A percentile compares a stretch with the other conserved stretches of the same genome.
Evolutionary conservation across 2,797 vertebrate species (phyloP).

Genomic region (Xiphophorus birchmanni): DNA sequence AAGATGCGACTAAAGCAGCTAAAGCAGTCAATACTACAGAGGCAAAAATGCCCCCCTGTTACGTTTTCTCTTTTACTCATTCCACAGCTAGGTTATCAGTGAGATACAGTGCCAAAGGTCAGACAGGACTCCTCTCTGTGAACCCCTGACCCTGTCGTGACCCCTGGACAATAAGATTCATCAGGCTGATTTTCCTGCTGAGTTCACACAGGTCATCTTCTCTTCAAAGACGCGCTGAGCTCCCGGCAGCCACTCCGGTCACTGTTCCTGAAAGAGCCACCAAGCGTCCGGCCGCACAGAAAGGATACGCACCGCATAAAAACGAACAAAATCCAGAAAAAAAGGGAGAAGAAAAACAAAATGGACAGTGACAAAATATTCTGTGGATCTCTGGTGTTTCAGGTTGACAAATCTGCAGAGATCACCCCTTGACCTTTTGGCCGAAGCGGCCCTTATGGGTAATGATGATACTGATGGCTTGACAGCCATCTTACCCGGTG

Average conservation of each 20-base stretch:
- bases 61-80: conserved; percentile 59
- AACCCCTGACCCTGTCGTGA: conserved; percentile 69
- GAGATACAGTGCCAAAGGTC: conserved; percentile 60
- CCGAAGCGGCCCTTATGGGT: conserved; percentile 70
- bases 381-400: conserved; percentile 55
- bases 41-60: conserved; percentile 8
- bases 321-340: conserved; percentile 9
- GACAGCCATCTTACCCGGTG: conserved; percentile 74
- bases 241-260: conserved; percentile 33
- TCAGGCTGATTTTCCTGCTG: conserved; percentile 60
- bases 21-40: conserved; percentile 4
- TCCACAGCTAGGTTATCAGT: conserved; percentile 66
- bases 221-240: conserved; percentile 66
- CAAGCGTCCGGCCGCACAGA: conserved; percentile 10
- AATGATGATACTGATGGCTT: conserved; percentile 81
- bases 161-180: conserved; percentile 65
- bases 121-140: conserved; percentile 68
- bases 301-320: not conserved
- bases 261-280: conserved; percentile 46
- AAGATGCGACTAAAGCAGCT: not conserved
- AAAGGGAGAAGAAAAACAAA: not conserved
- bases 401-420: conserved; percentile 68
- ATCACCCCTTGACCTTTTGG: conserved; percentile 76
- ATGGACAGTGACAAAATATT: conserved; percentile 65
- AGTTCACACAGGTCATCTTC: conserved; percentile 62